Percentiles rank a stretch among this genome's conserved stretches.
phyloP scores from a whole-genome alignment of 2,888 invertebrate genomes.

The Ophion ellenae region DNA sequence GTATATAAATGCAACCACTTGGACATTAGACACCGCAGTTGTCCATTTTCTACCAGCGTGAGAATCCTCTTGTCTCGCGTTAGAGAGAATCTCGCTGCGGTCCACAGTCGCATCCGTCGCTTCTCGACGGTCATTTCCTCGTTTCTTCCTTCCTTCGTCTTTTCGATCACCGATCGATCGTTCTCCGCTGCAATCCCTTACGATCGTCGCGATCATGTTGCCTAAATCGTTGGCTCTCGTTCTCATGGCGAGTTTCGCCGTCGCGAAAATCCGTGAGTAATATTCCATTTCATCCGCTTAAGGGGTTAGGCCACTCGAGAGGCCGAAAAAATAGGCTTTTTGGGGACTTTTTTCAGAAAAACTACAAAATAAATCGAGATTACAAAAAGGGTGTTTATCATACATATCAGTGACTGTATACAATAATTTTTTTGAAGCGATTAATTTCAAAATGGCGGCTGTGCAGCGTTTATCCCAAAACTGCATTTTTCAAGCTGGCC shows the following conservation, averaged over 20 bases:
- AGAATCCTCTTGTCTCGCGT: constrained; percentile 17
- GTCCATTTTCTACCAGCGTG: constrained; percentile 51
- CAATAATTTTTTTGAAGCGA: no score
- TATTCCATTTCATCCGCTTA: not conserved
- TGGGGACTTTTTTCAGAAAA: no score
- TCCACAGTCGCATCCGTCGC: not conserved
- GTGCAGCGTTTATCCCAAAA: no score
- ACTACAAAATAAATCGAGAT: no score
- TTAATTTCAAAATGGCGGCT: no score
- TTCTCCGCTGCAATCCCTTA: not conserved
- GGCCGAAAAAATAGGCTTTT: no score
- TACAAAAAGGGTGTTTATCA: no score
- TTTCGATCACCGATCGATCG: not conserved
- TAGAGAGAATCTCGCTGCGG: constrained; percentile 12
- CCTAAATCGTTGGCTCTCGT: constrained; percentile 34
- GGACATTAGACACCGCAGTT: constrained; percentile 36
- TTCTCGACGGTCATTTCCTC: not conserved
- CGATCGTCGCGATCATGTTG: constrained; percentile 40
- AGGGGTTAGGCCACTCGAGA: no score
- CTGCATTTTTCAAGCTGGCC: no score
- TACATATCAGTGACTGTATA: no score
- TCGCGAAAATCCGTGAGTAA: constrained; percentile 66
- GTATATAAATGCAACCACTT: constrained; percentile 58
- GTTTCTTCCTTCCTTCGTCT: constrained; percentile 11
- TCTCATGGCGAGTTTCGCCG: constrained; percentile 38